A percentile compares a stretch with the other conserved stretches of the same genome.
phyloP scores from a whole-genome alignment of 1,140 invertebrate genomes.

The Euura saliciscinereae region DNA sequence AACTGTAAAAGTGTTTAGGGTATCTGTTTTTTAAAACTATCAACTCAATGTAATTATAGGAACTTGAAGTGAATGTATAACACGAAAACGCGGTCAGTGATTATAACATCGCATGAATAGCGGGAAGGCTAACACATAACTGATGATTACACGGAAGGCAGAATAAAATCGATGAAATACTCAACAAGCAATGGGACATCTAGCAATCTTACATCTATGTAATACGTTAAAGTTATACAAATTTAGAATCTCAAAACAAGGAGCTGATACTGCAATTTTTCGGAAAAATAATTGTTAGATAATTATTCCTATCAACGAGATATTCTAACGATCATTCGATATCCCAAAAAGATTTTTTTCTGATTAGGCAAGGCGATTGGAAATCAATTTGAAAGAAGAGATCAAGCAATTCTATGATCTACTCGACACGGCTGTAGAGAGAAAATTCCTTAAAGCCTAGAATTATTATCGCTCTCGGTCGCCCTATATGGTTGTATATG shows the following conservation, averaged over 20 bases:
- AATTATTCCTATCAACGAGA: no score
- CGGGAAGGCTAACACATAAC: no score
- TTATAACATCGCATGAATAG: not conserved
- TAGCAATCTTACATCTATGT: not conserved
- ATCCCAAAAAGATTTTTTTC: no score
- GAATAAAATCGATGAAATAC: not conserved
- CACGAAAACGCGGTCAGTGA: slow-evolving; percentile 22
- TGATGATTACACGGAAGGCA: no score
- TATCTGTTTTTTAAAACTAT: slow-evolving; percentile 43
- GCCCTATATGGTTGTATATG: not conserved
- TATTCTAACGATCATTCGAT: no score
- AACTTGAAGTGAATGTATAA: slow-evolving; percentile 28
- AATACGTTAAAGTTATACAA: no score
- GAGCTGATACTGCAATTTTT: not conserved
- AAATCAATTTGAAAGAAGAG: not conserved
- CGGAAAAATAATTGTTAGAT: no score
- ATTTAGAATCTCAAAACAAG: not conserved
- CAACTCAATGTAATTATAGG: slow-evolving; percentile 39
- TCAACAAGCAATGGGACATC: not conserved
- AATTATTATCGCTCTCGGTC: not conserved
- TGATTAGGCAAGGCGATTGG: no score
- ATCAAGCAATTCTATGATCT: not conserved
- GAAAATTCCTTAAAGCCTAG: not conserved
- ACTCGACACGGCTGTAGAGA: not conserved
- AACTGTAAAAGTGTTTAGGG: slow-evolving; percentile 26